phyloP scores from a whole-genome alignment of 1,140 invertebrate genomes.

The Drosophila pseudoananassae region DNA sequence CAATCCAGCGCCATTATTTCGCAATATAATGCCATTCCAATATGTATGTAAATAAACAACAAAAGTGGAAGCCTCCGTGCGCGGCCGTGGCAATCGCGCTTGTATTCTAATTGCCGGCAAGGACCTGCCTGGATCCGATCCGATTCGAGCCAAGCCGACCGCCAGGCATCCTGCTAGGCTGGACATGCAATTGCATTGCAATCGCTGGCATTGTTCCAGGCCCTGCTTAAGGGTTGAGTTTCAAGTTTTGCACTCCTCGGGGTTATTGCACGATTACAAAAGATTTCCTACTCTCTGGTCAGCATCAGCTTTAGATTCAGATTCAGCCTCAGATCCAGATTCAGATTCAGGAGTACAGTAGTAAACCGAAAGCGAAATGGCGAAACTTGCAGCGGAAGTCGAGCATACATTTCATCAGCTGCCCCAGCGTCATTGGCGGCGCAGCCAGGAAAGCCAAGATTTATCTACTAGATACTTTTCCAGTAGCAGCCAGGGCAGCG shows the following conservation, averaged over 20 bases:
- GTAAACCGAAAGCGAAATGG: slow-evolving; percentile 34
- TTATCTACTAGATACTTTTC: slow-evolving; percentile 74
- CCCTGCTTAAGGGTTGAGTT: slow-evolving; percentile 69
- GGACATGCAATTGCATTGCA: slow-evolving; percentile 79
- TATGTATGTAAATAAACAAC: slow-evolving; percentile 70
- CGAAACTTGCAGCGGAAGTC: slow-evolving; percentile 71
- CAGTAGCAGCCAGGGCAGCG: neutral
- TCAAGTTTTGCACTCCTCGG: slow-evolving; percentile 70
- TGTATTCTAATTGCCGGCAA: slow-evolving; percentile 74
- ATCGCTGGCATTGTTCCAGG: slow-evolving; percentile 66
- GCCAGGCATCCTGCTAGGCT: slow-evolving; percentile 73
- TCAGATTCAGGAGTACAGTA: slow-evolving; percentile 26
- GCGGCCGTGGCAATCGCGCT: slow-evolving; percentile 17
- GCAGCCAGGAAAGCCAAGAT: slow-evolving; percentile 21
- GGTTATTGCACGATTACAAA: slow-evolving; percentile 80
- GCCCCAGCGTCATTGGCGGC: slow-evolving; percentile 10
- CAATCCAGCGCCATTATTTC: slow-evolving; percentile 54
- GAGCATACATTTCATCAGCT: slow-evolving; percentile 48
- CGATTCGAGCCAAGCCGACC: slow-evolving; percentile 18
- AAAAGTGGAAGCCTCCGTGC: slow-evolving; percentile 22
- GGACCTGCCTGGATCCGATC: slow-evolving; percentile 62
- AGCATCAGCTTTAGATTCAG: slow-evolving; percentile 28
- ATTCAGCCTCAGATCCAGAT: slow-evolving; percentile 6
- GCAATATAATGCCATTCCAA: slow-evolving; percentile 72
- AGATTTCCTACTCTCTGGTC: slow-evolving; percentile 74